Evolutionary conservation across 2,797 vertebrate genomes (phyloP).

Genomic region (Sarcophilus harrisii): DNA sequence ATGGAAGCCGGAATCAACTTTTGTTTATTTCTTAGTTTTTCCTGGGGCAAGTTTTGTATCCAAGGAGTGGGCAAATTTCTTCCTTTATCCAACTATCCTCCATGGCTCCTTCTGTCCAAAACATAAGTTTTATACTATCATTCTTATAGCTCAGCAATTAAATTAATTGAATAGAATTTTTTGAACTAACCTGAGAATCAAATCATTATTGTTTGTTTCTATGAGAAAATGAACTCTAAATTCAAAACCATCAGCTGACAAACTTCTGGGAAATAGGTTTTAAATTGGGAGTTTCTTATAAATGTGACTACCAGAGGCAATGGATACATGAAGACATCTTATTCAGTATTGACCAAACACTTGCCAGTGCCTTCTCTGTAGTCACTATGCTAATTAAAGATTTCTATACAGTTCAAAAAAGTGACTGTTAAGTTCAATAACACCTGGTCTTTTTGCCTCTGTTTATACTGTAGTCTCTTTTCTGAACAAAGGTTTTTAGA

Average conservation of each 20-base stretch:
- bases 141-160: background rate
- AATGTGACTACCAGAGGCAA: background rate
- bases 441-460: background rate
- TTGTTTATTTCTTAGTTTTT: slow-evolving; percentile 50
- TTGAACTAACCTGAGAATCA: background rate
- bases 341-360: background rate
- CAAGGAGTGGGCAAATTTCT: slow-evolving; percentile 42
- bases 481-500: background rate
- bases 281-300: background rate
- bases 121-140: background rate
- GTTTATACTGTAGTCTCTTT: background rate
- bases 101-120: accelerated
- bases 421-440: background rate
- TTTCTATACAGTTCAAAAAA: slow-evolving; percentile 3
- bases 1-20: background rate
- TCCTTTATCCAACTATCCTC: background rate
- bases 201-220: background rate
- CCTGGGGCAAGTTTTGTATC: background rate
- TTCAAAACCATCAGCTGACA: background rate
- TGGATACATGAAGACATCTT: background rate
- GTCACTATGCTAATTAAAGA: background rate
- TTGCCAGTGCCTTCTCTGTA: background rate
- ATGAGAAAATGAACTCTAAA: background rate
- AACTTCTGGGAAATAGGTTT: background rate
- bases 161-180: background rate